phyloP scores from a whole-genome alignment of 2,113 vertebrate species.

The Puntigrus tetrazona region DNA sequence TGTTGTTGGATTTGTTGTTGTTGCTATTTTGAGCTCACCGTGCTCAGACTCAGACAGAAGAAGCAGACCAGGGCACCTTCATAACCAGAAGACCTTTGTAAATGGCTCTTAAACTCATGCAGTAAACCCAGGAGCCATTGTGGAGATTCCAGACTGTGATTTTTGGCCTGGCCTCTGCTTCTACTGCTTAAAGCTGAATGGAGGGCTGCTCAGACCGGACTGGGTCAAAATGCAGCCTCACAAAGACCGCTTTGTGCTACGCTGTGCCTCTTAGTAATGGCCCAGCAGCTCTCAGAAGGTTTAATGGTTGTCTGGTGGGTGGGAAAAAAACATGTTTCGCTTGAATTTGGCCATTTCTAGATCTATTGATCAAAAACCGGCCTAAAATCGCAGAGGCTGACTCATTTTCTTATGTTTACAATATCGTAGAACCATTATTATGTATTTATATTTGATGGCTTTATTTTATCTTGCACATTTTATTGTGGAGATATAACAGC shows the following conservation, averaged over 20 bases:
- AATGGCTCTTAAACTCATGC: conserved; percentile 65
- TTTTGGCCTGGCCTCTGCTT: conserved; percentile 70
- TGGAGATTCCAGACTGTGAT: conserved; percentile 74
- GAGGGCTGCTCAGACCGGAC: conserved; percentile 65
- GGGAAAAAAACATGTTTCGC: conserved; percentile 53
- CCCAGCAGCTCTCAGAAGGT: conserved; percentile 59
- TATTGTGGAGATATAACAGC: neutral
- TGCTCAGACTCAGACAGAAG: neutral
- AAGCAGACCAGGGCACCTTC: conserved; percentile 50
- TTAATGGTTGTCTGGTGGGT: conserved; percentile 52
- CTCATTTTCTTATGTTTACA: neutral
- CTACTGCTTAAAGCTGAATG: conserved; percentile 65
- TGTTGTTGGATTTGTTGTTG: neutral
- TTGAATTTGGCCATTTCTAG: conserved; percentile 17
- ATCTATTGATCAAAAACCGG: neutral
- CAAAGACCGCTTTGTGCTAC: conserved; percentile 75
- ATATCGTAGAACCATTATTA: neutral
- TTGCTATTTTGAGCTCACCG: conserved; percentile 21
- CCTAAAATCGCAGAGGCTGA: conserved; percentile 19
- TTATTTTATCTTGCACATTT: neutral
- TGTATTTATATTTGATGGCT: neutral
- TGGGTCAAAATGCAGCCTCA: conserved; percentile 66
- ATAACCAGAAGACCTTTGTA: conserved; percentile 59
- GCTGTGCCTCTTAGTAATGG: conserved; percentile 65
- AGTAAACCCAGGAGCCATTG: conserved; percentile 62